A percentile compares a stretch with the other conserved stretches of the same genome.
Evolutionary conservation across 1,140 invertebrate species (phyloP).

Genomic region (Scaptomyza graminum): DNA sequence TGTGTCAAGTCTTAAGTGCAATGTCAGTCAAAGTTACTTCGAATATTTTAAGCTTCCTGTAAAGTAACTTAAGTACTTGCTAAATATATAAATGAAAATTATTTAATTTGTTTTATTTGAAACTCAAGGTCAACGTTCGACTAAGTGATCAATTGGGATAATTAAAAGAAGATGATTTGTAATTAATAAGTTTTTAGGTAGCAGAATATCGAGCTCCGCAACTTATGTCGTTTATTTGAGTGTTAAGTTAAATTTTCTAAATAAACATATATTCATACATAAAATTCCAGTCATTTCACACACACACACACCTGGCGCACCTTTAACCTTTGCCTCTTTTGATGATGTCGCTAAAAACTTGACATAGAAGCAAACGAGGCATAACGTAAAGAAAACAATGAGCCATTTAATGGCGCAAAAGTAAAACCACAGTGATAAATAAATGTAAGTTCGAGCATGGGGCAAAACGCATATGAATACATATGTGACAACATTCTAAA

Average conservation of each 20-base stretch:
- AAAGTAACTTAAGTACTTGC: conserved; percentile 2
- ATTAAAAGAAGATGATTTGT: too few relatives aligned
- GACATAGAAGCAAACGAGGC: conserved; percentile 13
- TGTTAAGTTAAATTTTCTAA: neutral
- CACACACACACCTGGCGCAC: conserved; percentile 40
- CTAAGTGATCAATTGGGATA: too few relatives aligned
- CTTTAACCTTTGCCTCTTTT: conserved; percentile 50
- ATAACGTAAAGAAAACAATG: conserved; percentile 49
- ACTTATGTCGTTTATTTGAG: neutral
- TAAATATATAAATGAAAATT: conserved; percentile 20
- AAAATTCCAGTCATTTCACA: conserved; percentile 1
- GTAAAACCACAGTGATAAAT: conserved; percentile 32
- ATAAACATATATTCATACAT: neutral
- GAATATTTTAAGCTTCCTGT: conserved; percentile 4
- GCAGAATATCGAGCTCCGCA: too few relatives aligned
- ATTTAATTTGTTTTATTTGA: neutral
- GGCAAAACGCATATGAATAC: conserved; percentile 10
- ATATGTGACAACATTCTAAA: conserved; percentile 15
- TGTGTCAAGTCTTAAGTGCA: conserved; percentile 10
- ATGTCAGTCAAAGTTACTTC: neutral
- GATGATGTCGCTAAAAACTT: conserved; percentile 15
- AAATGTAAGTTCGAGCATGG: conserved; percentile 11
- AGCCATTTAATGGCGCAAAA: conserved; percentile 53
- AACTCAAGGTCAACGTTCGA: too few relatives aligned
- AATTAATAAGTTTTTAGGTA: too few relatives aligned